Evolutionary conservation across 2,888 invertebrate species (phyloP).

Genomic region (Cremastinae sp.): DNA sequence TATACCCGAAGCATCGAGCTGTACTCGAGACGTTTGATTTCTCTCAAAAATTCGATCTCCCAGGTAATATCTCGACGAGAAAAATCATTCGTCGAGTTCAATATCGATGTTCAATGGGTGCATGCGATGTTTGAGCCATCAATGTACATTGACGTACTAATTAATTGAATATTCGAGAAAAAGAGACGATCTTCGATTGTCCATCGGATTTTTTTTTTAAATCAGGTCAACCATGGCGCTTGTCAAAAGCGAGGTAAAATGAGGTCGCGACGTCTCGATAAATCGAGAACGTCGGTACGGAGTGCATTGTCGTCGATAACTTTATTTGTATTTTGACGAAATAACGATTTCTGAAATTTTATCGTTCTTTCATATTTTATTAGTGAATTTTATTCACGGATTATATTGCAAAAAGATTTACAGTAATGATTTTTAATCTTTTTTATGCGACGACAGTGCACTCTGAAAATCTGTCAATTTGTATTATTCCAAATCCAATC

Average conservation of each 20-base stretch:
- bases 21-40: conserved; percentile 34
- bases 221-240: conserved; percentile 9
- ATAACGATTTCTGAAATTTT: conserved; percentile 1
- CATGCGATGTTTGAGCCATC: conserved; percentile 72
- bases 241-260: conserved; percentile 13
- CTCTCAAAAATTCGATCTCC: conserved; percentile 32
- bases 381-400: too few species aligned
- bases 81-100: conserved; percentile 25
- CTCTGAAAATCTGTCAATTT: conserved; percentile 20
- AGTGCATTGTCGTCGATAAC: conserved; percentile 4
- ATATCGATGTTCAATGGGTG: conserved; percentile 71
- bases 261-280: neutral
- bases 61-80: too few species aligned
- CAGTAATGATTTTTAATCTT: too few species aligned
- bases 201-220: neutral
- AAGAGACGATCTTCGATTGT: neutral
- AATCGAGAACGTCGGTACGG: conserved; percentile 21
- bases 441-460: neutral
- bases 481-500: conserved; percentile 5
- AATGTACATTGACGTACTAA: conserved; percentile 54
- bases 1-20: conserved; percentile 53
- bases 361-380: too few species aligned
- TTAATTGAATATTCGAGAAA: conserved; percentile 24
- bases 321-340: conserved; percentile 1
- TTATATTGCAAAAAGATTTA: too few species aligned